Base-by-base conservation (phyloP, 2,888 invertebrate genomes). In the Chromoteleia sp. region DNA sequence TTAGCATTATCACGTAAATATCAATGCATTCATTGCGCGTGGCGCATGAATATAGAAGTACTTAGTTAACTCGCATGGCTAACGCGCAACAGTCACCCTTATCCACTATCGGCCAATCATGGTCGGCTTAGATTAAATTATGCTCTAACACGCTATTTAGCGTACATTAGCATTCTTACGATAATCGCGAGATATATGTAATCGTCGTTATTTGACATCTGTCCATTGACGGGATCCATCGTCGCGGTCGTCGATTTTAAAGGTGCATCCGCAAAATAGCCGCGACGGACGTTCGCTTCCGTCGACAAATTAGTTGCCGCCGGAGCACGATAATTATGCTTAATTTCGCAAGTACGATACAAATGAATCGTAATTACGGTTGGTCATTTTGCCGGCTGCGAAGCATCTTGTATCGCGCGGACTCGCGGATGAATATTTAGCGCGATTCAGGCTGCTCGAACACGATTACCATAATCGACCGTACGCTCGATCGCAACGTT, bases 151-250 rank as follows among this genome's bases (percentile, higher is more conserved):
- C 54, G 63, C 48, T 30, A 70, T 77, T 77, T 63, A 56, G 61
- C 58, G 59, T 43, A 59, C 56, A 77, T 77, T 68, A 77, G 54
- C 61, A 78, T 78, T 78, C 65, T 78, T 71, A 78, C 50, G 77
- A 41, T 78, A 58, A 77, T 48, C 70, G 48, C 50, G 0, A 33
- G 54, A 76, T 71, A 65, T 36, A 39, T 58, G 30, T 39, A 70
- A 63, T 70, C 45, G 30, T 19, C 12, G 39, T 25, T 52, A 54
- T 56, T 71, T 54, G 48, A 56, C 50, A 71, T 70, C 50, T 45
- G 36, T n/a, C 36, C 45, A 41, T 48, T 41, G 17, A 15, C 41
- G 15, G 41, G 17, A n/a, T 54, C 8, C 14, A 7, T 25, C 54
- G 2, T 12, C 17, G 14, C 36, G 7, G 0, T 4, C 33, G n/a